These are phyloP conservation scores for Gephyroberyx darwinii DNA, from an alignment of 2,797 vertebrate species.

Conservation along the genomic window DNA sequence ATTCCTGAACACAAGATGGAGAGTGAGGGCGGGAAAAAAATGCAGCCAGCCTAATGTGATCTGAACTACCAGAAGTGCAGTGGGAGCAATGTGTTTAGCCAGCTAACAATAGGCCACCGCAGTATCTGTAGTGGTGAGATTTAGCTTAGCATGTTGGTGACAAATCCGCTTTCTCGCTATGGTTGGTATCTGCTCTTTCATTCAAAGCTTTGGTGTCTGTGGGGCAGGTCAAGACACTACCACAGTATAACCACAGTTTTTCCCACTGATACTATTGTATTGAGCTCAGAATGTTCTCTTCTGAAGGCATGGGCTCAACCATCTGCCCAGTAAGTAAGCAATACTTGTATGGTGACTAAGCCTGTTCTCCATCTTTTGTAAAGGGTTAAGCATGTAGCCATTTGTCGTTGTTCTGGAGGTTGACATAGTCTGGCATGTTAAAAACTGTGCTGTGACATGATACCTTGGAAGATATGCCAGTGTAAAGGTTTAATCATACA, in stretches of 20 bases:
- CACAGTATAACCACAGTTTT: not conserved
- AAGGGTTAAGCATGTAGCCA: slow-evolving; percentile 49
- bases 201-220: slow-evolving; percentile 4
- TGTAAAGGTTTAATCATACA: slow-evolving; percentile 6
- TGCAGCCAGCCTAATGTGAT: not conserved
- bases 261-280: slow-evolving; percentile 14
- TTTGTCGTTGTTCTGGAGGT: slow-evolving; percentile 44
- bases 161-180: not conserved
- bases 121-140: not conserved
- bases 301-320: slow-evolving; percentile 13
- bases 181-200: not conserved
- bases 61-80: not conserved
- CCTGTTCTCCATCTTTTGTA: slow-evolving; percentile 41
- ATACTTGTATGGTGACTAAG: not conserved
- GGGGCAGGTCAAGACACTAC: not conserved
- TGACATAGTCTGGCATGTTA: slow-evolving; percentile 3
- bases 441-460: not conserved
- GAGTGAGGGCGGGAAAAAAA: slow-evolving; percentile 19
- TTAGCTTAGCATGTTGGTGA: not conserved
- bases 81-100: not conserved
- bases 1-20: slow-evolving; percentile 84
- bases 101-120: not conserved
- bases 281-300: slow-evolving; percentile 38
- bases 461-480: not conserved
- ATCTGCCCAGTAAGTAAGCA: slow-evolving; percentile 43